Evolutionary conservation across 64 coral and sea anemone genomes (phyloP).

Genomic region (Montipora foliosa): DNA sequence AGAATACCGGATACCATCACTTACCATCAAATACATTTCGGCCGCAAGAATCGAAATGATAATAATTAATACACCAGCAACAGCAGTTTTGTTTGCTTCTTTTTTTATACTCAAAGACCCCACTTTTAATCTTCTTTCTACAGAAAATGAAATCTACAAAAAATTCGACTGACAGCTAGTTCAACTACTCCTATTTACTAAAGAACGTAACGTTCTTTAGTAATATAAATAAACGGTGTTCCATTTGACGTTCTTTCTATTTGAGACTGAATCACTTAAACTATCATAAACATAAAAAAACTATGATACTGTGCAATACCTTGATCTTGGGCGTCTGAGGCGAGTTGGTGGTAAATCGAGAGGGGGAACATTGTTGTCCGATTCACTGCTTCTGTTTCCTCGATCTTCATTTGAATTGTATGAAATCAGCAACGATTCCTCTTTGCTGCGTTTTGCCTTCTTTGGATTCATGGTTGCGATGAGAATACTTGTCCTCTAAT

Average conservation of each 20-base stretch:
- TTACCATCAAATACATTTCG: too few relatives aligned
- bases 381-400: conserved; percentile 48
- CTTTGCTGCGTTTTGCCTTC: conserved; percentile 58
- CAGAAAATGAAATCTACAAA: too few relatives aligned
- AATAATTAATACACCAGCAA: too few relatives aligned
- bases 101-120: too few relatives aligned
- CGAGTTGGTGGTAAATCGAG: conserved; percentile 92
- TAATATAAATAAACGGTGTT: too few relatives aligned
- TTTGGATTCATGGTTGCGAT: conserved; percentile 61
- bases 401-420: conserved; percentile 83
- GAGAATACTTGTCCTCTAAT: background rate
- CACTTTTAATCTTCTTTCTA: too few relatives aligned
- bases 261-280: background rate
- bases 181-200: too few relatives aligned
- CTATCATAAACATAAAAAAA: background rate
- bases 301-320: conserved; percentile 43
- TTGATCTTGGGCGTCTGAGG: conserved; percentile 86
- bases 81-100: too few relatives aligned
- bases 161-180: too few relatives aligned
- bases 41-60: too few relatives aligned
- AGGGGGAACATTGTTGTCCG: conserved; percentile 78
- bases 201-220: too few relatives aligned
- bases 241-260: background rate
- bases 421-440: conserved; percentile 83
- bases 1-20: too few relatives aligned